These are phyloP conservation scores for Ceryle rudis DNA, from an alignment of 2,797 vertebrate species.

Conservation along the genomic window DNA sequence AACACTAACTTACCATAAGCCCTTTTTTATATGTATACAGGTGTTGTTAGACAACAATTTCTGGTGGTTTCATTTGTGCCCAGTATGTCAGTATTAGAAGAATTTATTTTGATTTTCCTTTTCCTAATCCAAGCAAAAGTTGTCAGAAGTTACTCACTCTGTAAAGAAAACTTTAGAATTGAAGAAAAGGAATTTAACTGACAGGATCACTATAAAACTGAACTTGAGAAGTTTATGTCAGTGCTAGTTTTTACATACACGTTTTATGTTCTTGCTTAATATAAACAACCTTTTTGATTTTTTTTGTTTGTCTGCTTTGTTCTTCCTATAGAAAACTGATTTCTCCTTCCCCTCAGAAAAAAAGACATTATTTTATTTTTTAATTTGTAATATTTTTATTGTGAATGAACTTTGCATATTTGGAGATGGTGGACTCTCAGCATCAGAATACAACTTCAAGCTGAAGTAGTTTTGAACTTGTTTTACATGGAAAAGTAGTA, in stretches of 20 bases:
- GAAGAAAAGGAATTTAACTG: neutral
- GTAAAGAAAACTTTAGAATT: neutral
- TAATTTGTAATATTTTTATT: neutral
- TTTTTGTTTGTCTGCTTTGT: neutral
- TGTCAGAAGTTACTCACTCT: neutral
- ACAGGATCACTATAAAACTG: too few species aligned
- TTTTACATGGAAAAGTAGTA: neutral
- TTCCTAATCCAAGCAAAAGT: neutral
- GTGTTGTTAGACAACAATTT: neutral
- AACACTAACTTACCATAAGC: neutral
- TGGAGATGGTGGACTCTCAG: neutral
- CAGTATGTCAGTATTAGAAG: neutral
- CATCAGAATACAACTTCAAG: neutral
- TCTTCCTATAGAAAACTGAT: neutral
- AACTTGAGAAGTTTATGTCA: neutral
- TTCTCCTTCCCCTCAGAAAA: neutral
- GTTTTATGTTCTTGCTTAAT: neutral
- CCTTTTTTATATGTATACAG: neutral
- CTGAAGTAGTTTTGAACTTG: neutral
- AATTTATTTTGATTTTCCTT: neutral
- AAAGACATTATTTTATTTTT: too few species aligned
- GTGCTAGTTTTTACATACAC: fast-evolving
- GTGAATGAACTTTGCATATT: neutral
- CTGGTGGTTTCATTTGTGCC: neutral
- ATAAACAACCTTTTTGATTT: neutral